phyloP scores from a whole-genome alignment of 2,888 invertebrate genomes.

The Ichneumoninae sp. region DNA sequence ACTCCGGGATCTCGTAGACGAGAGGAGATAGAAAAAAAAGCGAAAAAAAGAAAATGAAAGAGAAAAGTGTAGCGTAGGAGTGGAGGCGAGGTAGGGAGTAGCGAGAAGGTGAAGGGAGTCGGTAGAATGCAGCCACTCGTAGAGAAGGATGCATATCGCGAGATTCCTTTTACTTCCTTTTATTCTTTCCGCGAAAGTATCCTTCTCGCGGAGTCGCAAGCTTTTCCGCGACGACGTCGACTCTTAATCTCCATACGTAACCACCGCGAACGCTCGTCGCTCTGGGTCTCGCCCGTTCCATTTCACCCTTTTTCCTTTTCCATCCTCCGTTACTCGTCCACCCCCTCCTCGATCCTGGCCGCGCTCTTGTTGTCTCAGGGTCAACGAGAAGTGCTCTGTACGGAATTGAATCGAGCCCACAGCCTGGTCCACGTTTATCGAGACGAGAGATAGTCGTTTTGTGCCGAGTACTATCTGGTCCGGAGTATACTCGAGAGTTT shows the following conservation, averaged over 20 bases:
- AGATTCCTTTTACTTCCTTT: conserved; percentile 49
- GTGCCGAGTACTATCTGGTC: conserved; percentile 38
- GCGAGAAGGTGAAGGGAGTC: conserved; percentile 26
- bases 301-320: conserved; percentile 6
- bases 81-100: conserved; percentile 44
- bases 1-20: conserved; percentile 34
- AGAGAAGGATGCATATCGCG: conserved; percentile 51
- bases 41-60: conserved; percentile 24
- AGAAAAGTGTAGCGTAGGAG: conserved; percentile 29
- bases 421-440: conserved; percentile 56
- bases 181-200: conserved; percentile 37
- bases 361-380: conserved; percentile 60
- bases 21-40: conserved; percentile 44
- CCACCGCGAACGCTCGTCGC: conserved; percentile 37
- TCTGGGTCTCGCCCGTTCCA: conserved; percentile 37
- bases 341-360: conserved; percentile 20
- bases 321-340: not conserved
- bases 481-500: conserved; percentile 31
- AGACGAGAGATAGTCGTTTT: conserved; percentile 46
- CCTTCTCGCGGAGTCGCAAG: conserved; percentile 27
- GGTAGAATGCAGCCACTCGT: conserved; percentile 41
- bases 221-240: conserved; percentile 38
- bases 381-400: conserved; percentile 60
- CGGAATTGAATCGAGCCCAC: conserved; percentile 66
- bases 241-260: conserved; percentile 67